Conservation (phyloP, 2,888 invertebrate genomes). For the Hemistola chrysoprasaria region DNA sequence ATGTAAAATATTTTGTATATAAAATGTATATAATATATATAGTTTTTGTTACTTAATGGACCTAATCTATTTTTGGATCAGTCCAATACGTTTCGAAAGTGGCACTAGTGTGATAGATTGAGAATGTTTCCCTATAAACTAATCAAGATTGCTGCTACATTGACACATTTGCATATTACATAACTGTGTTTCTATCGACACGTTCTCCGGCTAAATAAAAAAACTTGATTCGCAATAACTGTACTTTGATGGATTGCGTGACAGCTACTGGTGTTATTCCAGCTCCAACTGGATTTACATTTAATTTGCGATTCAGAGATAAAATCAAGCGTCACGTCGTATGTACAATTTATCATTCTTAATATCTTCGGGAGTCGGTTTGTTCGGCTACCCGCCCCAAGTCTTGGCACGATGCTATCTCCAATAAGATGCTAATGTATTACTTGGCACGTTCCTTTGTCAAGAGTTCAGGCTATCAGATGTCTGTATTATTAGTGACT, state of each 20-base stretch:
- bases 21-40: too few relatives aligned
- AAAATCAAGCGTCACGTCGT: slow-evolving; percentile 34
- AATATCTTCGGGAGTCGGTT: slow-evolving; percentile 37
- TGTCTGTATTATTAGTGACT: slow-evolving; percentile 60
- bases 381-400: slow-evolving; percentile 46
- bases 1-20: too few relatives aligned
- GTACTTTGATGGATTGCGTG: slow-evolving; percentile 40
- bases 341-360: slow-evolving; percentile 42
- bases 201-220: slow-evolving; percentile 26
- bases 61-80: neutral
- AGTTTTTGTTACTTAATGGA: neutral
- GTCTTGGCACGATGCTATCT: slow-evolving; percentile 60
- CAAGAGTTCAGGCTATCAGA: slow-evolving; percentile 55
- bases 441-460: slow-evolving; percentile 66
- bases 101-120: slow-evolving; percentile 35
- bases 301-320: slow-evolving; percentile 24
- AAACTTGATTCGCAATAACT: slow-evolving; percentile 37
- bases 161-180: slow-evolving; percentile 34
- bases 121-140: slow-evolving; percentile 33
- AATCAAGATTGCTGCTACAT: slow-evolving; percentile 27
- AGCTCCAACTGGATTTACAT: slow-evolving; percentile 5
- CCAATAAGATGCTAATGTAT: slow-evolving; percentile 75
- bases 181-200: slow-evolving; percentile 30
- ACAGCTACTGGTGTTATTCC: slow-evolving; percentile 23
- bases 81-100: slow-evolving; percentile 8